phyloP scores from a whole-genome alignment of 2,113 vertebrate species.

The Brachyhypopomus occidentalis region DNA sequence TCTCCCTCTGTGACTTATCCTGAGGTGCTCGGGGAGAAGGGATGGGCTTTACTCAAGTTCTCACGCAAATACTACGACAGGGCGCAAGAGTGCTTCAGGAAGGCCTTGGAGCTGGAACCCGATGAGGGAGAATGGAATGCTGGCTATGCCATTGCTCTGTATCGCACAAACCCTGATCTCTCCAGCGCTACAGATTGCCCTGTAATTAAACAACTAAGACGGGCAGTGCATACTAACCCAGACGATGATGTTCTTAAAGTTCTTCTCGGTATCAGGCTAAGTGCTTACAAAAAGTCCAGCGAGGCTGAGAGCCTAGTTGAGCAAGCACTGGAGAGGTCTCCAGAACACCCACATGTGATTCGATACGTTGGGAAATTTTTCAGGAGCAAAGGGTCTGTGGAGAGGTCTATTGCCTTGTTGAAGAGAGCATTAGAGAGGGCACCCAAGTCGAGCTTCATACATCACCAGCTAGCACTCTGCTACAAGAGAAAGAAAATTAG shows the following conservation, averaged over 20 bases:
- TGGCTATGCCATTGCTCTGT: constrained; percentile 57
- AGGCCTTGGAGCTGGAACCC: constrained; percentile 52
- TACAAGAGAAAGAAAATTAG: constrained; percentile 42
- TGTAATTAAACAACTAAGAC: constrained; percentile 47
- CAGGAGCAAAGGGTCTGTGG: constrained; percentile 22
- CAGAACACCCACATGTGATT: constrained; percentile 44
- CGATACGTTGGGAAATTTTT: constrained; percentile 53
- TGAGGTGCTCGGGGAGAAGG: constrained; percentile 57
- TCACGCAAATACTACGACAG: constrained; percentile 48
- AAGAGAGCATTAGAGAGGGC: constrained; percentile 39
- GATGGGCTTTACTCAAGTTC: constrained; percentile 55
- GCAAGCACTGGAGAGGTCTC: constrained; percentile 50
- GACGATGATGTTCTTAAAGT: constrained; percentile 55
- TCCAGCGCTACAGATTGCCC: not conserved
- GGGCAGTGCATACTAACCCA: constrained; percentile 44
- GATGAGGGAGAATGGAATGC: constrained; percentile 47
- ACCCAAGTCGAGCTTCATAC: constrained; percentile 52
- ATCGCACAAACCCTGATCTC: constrained; percentile 32
- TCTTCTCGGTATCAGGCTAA: constrained; percentile 49
- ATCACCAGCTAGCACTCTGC: constrained; percentile 62
- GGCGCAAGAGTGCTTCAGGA: constrained; percentile 53
- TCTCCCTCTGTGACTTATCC: constrained; percentile 40
- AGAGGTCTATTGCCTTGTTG: constrained; percentile 35
- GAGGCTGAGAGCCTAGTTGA: constrained; percentile 32
- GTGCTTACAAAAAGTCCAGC: constrained; percentile 4